A percentile compares a stretch with the other conserved stretches of the same genome.
Conservation (phyloP, 2,113 vertebrate genomes). For the Spea multiplicata region DNA sequence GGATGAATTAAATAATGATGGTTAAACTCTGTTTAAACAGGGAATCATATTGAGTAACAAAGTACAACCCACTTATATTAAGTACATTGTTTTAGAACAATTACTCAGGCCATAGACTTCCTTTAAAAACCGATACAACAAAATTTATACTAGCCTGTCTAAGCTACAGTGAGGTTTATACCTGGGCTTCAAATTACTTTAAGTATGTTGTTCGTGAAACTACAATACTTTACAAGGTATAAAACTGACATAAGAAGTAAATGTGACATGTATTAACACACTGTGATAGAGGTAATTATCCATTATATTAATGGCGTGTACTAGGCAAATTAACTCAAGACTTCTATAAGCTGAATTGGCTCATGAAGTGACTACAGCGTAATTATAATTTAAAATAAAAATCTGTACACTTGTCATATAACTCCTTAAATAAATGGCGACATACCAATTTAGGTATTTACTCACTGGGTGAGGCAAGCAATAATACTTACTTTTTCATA, state of each 20-base stretch:
- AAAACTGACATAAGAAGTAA: slow-evolving; percentile 9
- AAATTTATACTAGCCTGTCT: slow-evolving; percentile 30
- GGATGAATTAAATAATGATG: too few relatives aligned
- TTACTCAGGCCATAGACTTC: not conserved
- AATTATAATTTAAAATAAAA: slow-evolving; percentile 34
- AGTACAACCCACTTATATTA: not conserved
- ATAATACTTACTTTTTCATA: slow-evolving; percentile 33
- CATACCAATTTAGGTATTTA: slow-evolving; percentile 38
- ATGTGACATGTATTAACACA: not conserved
- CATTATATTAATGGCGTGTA: slow-evolving; percentile 22
- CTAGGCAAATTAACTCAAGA: slow-evolving; percentile 23
- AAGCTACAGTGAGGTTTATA: slow-evolving; percentile 15
- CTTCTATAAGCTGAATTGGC: slow-evolving; percentile 27
- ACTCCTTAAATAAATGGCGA: slow-evolving; percentile 25
- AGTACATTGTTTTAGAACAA: not conserved
- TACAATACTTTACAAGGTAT: slow-evolving; percentile 1
- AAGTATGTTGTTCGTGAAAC: slow-evolving; percentile 8
- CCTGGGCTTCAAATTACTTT: slow-evolving; percentile 1
- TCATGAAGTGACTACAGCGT: slow-evolving; percentile 26
- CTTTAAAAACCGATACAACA: not conserved
- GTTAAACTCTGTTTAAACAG: too few relatives aligned
- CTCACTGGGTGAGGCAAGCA: slow-evolving; percentile 37
- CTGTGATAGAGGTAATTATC: slow-evolving; percentile 1
- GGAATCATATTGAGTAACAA: not conserved
- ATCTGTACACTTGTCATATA: slow-evolving; percentile 38